Evolutionary conservation across 2,113 vertebrate genomes (phyloP).

Genomic region (Pollimyrus isidori): DNA sequence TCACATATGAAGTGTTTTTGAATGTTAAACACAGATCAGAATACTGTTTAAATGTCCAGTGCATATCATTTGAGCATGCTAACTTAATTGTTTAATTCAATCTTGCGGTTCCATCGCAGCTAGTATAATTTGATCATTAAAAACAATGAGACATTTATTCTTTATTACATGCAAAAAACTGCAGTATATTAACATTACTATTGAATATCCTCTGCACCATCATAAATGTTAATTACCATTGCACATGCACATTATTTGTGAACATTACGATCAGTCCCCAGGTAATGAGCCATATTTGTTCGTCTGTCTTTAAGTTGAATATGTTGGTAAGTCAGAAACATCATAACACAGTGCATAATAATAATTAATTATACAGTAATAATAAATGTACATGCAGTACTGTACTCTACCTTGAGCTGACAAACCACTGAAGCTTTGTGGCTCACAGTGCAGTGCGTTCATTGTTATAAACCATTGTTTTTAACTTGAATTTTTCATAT

Average conservation of each 20-base stretch:
- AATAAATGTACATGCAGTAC: background rate
- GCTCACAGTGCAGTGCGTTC: background rate
- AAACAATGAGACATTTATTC: background rate
- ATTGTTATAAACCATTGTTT: background rate
- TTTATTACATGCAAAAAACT: background rate
- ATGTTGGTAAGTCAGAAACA: background rate
- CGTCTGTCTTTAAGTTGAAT: background rate
- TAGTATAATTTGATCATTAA: background rate
- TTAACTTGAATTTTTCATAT: background rate
- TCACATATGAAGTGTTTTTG: background rate
- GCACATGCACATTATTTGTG: background rate
- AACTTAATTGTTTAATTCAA: background rate
- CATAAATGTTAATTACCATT: background rate
- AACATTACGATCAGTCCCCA: background rate
- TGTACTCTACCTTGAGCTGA: background rate
- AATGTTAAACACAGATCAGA: background rate
- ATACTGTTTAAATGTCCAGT: background rate
- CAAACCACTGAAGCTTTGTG: background rate
- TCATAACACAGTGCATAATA: background rate
- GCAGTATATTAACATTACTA: background rate
- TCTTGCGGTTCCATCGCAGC: background rate
- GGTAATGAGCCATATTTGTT: background rate
- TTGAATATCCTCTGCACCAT: background rate
- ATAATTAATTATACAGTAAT: background rate
- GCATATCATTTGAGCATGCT: background rate